Conservation (phyloP, 2,888 invertebrate genomes). For the Dryadula phaetusa region DNA sequence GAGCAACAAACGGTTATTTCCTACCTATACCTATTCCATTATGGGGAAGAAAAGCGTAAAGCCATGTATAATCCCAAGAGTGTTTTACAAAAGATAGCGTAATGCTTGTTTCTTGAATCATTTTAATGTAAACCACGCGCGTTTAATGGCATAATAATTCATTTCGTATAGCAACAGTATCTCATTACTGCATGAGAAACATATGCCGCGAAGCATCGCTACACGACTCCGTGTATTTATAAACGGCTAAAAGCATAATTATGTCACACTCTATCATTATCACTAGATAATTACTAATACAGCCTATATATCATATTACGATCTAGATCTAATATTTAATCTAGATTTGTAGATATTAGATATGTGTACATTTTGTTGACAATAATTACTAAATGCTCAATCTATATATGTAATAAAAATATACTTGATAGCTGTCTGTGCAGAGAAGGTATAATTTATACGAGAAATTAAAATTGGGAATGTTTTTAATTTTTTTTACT, state of each 20-base stretch:
- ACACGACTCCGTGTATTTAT: constrained; percentile 35
- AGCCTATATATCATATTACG: not conserved
- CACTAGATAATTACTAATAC: not conserved
- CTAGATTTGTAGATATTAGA: not conserved
- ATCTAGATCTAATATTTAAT: not conserved
- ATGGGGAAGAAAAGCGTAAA: no score
- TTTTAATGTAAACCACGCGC: constrained; percentile 20
- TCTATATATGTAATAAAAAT: no score
- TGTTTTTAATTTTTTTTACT: no score
- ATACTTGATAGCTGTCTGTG: no score
- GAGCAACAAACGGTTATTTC: no score
- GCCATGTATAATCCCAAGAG: not conserved
- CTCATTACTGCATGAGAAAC: constrained; percentile 54
- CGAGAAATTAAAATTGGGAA: no score
- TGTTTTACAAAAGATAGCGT: not conserved
- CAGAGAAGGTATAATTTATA: no score
- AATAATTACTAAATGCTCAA: no score
- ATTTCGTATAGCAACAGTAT: constrained; percentile 57
- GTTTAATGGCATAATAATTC: constrained; percentile 44
- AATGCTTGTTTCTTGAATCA: not conserved
- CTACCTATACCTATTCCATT: no score
- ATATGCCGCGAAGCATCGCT: constrained; percentile 42
- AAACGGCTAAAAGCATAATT: constrained; percentile 15
- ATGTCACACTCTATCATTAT: constrained; percentile 25
- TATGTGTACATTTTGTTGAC: no score